phyloP scores from a whole-genome alignment of 2,797 vertebrate species.

The Distichodus sexfasciatus region DNA sequence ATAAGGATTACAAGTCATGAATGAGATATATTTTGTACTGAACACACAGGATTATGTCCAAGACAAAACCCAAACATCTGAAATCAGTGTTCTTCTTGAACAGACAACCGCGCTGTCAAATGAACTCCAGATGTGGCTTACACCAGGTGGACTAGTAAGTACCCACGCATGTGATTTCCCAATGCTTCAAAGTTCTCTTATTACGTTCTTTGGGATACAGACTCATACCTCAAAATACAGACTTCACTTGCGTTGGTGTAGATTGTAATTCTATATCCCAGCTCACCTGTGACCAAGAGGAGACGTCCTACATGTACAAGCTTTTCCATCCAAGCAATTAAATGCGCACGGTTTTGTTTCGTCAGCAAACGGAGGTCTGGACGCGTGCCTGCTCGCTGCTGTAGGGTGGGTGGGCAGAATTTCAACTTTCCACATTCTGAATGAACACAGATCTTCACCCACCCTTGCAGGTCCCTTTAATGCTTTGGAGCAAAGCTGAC shows the following conservation, averaged over 20 bases:
- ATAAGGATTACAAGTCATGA: too few relatives aligned
- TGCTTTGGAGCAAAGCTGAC: background rate
- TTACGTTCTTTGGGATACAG: conserved; percentile 35
- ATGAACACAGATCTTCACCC: background rate
- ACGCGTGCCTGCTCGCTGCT: background rate
- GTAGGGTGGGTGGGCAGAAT: conserved; percentile 1
- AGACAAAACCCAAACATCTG: background rate
- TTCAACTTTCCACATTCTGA: background rate
- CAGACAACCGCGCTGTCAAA: background rate
- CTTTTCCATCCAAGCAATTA: conserved; percentile 2
- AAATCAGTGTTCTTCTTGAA: background rate
- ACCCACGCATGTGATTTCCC: conserved; percentile 26
- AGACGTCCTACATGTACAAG: background rate
- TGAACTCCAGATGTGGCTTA: conserved; percentile 15
- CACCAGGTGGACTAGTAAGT: conserved; percentile 16
- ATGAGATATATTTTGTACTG: background rate
- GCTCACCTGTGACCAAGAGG: conserved; percentile 20
- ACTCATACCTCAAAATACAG: conserved; percentile 14
- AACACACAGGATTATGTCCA: background rate
- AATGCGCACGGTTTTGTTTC: background rate
- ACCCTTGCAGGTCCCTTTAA: too few relatives aligned
- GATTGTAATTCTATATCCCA: conserved; percentile 56
- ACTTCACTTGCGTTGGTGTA: background rate
- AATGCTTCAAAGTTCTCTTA: conserved; percentile 61
- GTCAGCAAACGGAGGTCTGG: conserved; percentile 6